Percentiles rank a stretch among this genome's conserved stretches.
These are phyloP conservation scores for Sinocyclocheilus grahami DNA, from an alignment of 2,113 vertebrate species.

Conservation along the genomic window DNA sequence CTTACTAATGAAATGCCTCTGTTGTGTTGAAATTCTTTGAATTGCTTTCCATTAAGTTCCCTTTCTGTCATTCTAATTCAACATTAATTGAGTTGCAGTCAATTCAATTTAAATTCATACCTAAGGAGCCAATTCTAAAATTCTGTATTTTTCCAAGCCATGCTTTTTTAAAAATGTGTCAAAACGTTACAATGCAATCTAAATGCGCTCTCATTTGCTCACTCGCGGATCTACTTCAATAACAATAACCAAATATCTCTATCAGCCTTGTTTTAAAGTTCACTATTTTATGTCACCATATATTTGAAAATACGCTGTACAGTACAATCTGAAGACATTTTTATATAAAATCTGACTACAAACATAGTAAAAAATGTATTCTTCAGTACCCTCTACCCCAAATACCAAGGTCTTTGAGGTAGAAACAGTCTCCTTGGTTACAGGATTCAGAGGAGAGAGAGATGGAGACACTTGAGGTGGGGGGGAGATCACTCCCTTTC, in stretches of 20 bases:
- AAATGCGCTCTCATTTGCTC: no score
- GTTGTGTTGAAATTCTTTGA: no score
- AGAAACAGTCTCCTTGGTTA: conserved; percentile 31
- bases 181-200: no score
- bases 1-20: no score
- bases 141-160: not conserved
- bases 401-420: conserved; percentile 38
- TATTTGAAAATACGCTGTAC: not conserved
- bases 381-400: conserved; percentile 19
- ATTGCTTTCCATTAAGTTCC: not conserved
- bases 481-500: not conserved
- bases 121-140: not conserved
- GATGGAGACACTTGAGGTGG: not conserved
- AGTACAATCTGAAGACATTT: not conserved
- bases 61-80: not conserved
- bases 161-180: no score
- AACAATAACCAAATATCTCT: not conserved
- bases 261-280: not conserved
- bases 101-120: not conserved
- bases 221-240: no score
- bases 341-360: not conserved
- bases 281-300: not conserved
- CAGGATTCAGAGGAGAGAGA: conserved; percentile 21
- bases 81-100: not conserved
- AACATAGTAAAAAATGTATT: not conserved